Percentiles rank a stretch among this genome's conserved stretches.
Evolutionary conservation across 2,113 vertebrate species (phyloP).

Genomic region (Catharus minimus): DNA sequence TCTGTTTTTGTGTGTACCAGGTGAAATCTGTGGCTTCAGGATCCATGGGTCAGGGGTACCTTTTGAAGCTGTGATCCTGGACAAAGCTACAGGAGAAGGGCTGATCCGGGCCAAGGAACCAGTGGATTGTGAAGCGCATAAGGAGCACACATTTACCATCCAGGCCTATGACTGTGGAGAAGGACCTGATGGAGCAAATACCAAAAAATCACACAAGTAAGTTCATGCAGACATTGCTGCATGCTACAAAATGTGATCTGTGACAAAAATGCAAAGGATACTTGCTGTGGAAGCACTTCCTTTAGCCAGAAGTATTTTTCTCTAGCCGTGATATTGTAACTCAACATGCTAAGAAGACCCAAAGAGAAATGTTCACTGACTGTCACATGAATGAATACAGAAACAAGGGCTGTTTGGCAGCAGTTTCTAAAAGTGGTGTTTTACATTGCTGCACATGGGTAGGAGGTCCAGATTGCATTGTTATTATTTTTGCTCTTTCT

Average conservation of each 20-base stretch:
- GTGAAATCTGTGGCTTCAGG: conserved; percentile 97
- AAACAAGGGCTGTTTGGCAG: neutral
- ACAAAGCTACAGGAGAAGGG: conserved; percentile 94
- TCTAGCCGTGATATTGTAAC: neutral
- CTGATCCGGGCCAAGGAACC: conserved; percentile 95
- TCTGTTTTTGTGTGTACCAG: conserved; percentile 58
- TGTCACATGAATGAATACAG: neutral
- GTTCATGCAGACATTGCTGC: neutral
- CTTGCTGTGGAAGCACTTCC: neutral
- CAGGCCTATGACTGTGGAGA: conserved; percentile 98
- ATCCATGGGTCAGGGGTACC: conserved; percentile 91
- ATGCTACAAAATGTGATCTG: neutral
- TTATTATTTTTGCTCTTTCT: neutral
- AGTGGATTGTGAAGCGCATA: conserved; percentile 94
- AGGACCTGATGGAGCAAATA: conserved; percentile 92
- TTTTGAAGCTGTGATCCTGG: conserved; percentile 96
- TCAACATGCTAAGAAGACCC: neutral
- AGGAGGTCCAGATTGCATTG: neutral
- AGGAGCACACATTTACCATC: conserved; percentile 97
- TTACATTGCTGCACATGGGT: neutral
- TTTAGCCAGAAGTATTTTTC: neutral
- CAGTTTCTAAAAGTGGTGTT: neutral
- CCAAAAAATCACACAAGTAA: conserved; percentile 99
- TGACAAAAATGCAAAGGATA: neutral
- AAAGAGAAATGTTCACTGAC: neutral